A percentile compares a stretch with the other conserved stretches of the same genome.
Evolutionary conservation across 2,888 invertebrate genomes (phyloP).

Genomic region (Clusia tigrina): DNA sequence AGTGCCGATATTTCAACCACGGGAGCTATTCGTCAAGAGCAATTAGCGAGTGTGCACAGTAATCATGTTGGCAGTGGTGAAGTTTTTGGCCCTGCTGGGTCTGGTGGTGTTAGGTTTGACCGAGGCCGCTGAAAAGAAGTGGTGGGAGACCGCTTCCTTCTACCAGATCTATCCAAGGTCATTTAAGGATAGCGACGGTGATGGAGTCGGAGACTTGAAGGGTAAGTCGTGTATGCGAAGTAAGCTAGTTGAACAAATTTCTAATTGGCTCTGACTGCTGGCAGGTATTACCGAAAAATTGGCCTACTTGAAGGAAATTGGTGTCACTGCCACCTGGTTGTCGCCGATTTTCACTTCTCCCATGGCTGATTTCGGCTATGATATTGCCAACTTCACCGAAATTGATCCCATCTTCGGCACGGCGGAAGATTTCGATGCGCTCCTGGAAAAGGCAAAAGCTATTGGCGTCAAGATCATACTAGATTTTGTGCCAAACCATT

Average conservation of each 20-base stretch:
- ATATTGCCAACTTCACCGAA: constrained; percentile 73
- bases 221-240: no score
- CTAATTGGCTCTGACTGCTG: constrained; percentile 31
- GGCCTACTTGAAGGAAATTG: constrained; percentile 73
- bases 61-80: constrained; percentile 24
- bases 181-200: constrained; percentile 82
- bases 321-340: constrained; percentile 75
- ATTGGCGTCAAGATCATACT: constrained; percentile 65
- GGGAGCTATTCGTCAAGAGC: background rate
- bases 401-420: constrained; percentile 77
- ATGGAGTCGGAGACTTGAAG: constrained; percentile 85
- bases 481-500: constrained; percentile 69
- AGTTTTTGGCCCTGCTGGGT: constrained; percentile 20
- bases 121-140: constrained; percentile 57
- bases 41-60: background rate
- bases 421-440: constrained; percentile 73
- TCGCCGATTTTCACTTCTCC: constrained; percentile 80
- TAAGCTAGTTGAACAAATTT: background rate
- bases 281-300: constrained; percentile 70
- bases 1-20: background rate
- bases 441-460: constrained; percentile 68
- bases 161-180: constrained; percentile 90
- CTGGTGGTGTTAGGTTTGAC: constrained; percentile 18
- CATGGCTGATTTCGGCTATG: constrained; percentile 82
- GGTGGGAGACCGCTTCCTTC: constrained; percentile 83